Conservation (phyloP, 2,797 vertebrate species). For the Echeneis naucrates region DNA sequence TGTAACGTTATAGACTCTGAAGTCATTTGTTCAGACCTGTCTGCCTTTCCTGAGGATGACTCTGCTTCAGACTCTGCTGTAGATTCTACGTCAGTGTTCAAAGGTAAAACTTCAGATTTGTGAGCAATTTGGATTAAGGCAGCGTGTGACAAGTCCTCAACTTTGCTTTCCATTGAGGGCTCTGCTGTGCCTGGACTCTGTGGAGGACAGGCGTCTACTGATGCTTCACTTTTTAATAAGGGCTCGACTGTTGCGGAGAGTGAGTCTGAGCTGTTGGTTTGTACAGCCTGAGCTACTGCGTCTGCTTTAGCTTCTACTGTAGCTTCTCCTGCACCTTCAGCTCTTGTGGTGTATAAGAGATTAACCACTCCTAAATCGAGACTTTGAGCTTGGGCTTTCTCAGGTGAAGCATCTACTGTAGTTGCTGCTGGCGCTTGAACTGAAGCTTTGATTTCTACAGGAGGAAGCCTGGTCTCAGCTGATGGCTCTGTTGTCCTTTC, state of each 20-base stretch:
- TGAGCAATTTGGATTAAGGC: background rate
- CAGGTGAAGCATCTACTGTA: background rate
- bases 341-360: background rate
- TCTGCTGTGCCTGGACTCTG: background rate
- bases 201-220: background rate
- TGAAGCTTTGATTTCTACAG: background rate
- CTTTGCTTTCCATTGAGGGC: background rate
- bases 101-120: background rate
- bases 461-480: background rate
- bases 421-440: conserved; percentile 1
- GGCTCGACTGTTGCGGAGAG: background rate
- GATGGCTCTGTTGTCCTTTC: background rate
- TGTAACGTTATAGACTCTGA: conserved; percentile 34
- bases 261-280: background rate
- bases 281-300: background rate
- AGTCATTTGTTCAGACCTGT: conserved; percentile 25
- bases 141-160: background rate
- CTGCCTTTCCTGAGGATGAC: background rate
- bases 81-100: background rate
- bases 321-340: background rate
- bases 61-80: background rate
- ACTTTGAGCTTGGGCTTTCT: background rate
- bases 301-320: conserved; percentile 10
- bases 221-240: background rate
- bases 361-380: background rate